Conservation (phyloP, 2,888 invertebrate genomes). For the Drosophila picticornis region DNA sequence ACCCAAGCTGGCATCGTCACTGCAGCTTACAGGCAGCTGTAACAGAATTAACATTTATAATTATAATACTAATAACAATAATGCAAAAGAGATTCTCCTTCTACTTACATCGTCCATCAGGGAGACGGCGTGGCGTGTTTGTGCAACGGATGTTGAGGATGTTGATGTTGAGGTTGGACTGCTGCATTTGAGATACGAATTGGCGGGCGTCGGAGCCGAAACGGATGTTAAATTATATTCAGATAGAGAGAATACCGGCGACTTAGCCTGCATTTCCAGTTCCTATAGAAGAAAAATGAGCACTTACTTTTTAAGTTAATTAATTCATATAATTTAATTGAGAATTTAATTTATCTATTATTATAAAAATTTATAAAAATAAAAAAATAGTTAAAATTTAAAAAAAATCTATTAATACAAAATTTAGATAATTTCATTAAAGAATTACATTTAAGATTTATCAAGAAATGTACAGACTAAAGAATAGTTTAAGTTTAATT, state of each 20-base stretch:
- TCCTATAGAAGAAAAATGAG: slow-evolving; percentile 86
- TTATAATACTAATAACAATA: neutral
- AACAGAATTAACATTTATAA: neutral
- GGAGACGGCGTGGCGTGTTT: slow-evolving; percentile 75
- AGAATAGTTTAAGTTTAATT: neutral
- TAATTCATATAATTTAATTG: no score
- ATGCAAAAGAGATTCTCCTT: no score
- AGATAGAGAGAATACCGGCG: slow-evolving; percentile 89
- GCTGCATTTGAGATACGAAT: slow-evolving; percentile 84
- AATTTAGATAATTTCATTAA: neutral
- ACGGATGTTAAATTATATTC: slow-evolving; percentile 87
- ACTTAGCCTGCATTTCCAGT: slow-evolving; percentile 91
- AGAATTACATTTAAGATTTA: neutral
- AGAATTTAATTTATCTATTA: no score
- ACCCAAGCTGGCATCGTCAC: slow-evolving; percentile 86
- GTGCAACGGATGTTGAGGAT: slow-evolving; percentile 53
- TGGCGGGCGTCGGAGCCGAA: slow-evolving; percentile 83
- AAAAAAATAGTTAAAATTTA: neutral
- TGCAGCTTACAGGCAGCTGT: slow-evolving; percentile 87
- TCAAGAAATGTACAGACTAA: neutral
- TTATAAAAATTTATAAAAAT: no score
- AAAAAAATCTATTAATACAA: neutral
- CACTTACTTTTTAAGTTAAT: neutral
- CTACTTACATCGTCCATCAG: slow-evolving; percentile 83
- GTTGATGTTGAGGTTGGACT: slow-evolving; percentile 74